Conservation (phyloP, 2,888 invertebrate species). For the Anoncus sp. region DNA sequence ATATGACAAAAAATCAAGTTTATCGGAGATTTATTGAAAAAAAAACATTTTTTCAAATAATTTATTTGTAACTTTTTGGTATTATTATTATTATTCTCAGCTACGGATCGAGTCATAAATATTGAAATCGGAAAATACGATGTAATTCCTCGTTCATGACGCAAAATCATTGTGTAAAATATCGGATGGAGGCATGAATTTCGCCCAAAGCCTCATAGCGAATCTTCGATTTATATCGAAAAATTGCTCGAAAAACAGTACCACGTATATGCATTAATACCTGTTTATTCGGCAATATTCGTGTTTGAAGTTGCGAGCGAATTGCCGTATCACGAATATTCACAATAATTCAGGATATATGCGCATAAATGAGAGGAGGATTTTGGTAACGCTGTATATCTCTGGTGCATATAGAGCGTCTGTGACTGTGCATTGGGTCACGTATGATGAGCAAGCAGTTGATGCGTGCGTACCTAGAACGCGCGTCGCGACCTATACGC, state of each 20-base stretch:
- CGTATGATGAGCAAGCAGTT: constrained; percentile 60
- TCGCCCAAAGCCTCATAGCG: not conserved
- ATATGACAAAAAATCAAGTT: too few relatives aligned
- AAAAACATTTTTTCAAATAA: too few relatives aligned
- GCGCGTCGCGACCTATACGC: constrained; percentile 44
- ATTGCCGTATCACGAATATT: constrained; percentile 25
- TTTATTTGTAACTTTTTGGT: too few relatives aligned
- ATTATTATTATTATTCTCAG: too few relatives aligned
- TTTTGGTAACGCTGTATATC: constrained; percentile 29
- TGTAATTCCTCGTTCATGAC: constrained; percentile 12
- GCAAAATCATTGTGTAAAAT: not conserved
- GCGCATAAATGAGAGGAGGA: constrained; percentile 45
- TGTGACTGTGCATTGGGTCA: constrained; percentile 55
- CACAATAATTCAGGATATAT: constrained; percentile 53
- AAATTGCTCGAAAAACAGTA: not conserved
- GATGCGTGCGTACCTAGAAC: constrained; percentile 55
- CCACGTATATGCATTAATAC: constrained; percentile 22
- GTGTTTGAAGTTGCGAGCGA: constrained; percentile 40
- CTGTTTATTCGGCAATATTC: constrained; percentile 31
- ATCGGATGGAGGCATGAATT: not conserved
- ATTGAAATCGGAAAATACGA: not conserved
- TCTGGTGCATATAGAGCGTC: constrained; percentile 12
- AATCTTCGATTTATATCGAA: constrained; percentile 22
- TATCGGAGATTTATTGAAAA: too few relatives aligned
- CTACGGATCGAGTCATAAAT: too few relatives aligned